Percentiles rank a stretch among this genome's conserved stretches.
These are phyloP conservation scores for Eupeodes latifasciatus DNA, from an alignment of 2,888 invertebrate species.

Conservation along the genomic window DNA sequence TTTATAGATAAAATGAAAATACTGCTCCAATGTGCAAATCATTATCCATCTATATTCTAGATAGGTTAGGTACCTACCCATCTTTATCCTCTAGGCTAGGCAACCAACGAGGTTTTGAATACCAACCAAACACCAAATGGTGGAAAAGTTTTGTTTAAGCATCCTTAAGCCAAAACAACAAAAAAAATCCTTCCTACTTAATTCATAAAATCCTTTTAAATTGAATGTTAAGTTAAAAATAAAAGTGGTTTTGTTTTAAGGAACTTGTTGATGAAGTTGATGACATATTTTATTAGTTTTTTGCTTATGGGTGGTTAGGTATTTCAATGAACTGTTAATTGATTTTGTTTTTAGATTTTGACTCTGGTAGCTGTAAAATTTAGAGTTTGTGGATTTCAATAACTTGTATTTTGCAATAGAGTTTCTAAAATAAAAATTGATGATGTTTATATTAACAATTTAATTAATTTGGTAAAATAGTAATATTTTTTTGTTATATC, in stretches of 20 bases:
- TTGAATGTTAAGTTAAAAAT: neutral
- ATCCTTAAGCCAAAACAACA: neutral
- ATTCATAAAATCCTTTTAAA: neutral
- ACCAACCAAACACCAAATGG: neutral
- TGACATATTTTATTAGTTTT: neutral
- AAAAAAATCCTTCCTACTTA: neutral
- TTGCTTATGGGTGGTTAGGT: neutral
- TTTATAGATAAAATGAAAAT: slow-evolving; percentile 5
- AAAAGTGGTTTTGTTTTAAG: neutral
- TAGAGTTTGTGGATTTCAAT: too few relatives aligned
- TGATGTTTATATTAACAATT: too few relatives aligned
- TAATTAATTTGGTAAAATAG: too few relatives aligned
- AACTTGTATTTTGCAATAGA: too few relatives aligned
- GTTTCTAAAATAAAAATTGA: too few relatives aligned
- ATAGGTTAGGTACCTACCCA: too few relatives aligned
- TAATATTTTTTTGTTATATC: too few relatives aligned
- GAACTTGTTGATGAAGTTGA: neutral
- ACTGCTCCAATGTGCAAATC: slow-evolving; percentile 18
- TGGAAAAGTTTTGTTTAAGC: slow-evolving; percentile 2
- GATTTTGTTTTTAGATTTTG: neutral
- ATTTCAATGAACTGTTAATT: neutral
- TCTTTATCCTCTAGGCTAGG: neutral
- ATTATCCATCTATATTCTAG: neutral
- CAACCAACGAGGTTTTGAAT: neutral
- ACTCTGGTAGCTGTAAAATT: neutral